Percentiles rank a stretch among this genome's conserved stretches.
phyloP scores from a whole-genome alignment of 2,888 invertebrate species.

The Campopleginae sp. region DNA sequence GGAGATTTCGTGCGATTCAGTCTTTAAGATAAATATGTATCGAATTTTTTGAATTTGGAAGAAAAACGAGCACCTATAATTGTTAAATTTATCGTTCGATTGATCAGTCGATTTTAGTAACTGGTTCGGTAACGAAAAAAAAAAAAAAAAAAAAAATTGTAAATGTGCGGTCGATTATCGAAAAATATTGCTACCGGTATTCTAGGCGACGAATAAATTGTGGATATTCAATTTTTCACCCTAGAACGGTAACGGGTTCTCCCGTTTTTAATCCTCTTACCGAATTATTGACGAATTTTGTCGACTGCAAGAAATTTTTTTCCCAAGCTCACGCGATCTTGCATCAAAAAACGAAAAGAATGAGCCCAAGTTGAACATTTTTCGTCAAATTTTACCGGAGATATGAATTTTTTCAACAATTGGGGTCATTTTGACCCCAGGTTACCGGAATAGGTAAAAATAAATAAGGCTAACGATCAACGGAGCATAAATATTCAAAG shows the following conservation, averaged over 20 bases:
- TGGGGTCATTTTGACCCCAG: no score
- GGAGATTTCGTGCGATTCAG: conserved; percentile 9
- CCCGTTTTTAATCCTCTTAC: no score
- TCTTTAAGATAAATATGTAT: conserved; percentile 6
- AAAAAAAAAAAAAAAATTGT: not conserved
- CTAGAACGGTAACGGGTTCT: no score
- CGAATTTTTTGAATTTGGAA: not conserved
- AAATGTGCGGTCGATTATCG: not conserved
- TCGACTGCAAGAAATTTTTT: no score
- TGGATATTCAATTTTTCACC: not conserved
- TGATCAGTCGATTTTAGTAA: not conserved
- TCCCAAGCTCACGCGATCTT: no score
- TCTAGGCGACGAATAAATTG: not conserved
- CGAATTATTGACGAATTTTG: no score
- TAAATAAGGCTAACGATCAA: not conserved
- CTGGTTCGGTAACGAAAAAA: not conserved
- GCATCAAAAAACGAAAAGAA: no score
- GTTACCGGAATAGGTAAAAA: no score
- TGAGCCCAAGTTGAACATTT: no score
- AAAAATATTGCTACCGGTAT: not conserved
- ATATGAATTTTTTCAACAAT: no score
- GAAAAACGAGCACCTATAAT: not conserved
- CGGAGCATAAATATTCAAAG: not conserved
- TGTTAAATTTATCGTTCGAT: not conserved
- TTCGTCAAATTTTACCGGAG: no score